Conservation (phyloP, 2,797 vertebrate genomes). For the Lemur catta region DNA sequence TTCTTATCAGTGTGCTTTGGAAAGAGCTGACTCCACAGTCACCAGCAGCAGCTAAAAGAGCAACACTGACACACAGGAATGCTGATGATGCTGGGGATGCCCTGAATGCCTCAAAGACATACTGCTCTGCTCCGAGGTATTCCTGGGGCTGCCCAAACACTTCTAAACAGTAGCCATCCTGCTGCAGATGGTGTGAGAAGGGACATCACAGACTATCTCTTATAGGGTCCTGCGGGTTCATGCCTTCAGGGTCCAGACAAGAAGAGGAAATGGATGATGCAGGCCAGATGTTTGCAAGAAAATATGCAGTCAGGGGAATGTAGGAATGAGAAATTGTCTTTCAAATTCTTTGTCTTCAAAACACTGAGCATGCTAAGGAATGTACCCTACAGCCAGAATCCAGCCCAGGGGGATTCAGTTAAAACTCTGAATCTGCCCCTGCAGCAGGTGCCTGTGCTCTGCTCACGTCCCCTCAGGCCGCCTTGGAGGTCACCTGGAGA, state of each 20-base stretch:
- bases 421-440: neutral
- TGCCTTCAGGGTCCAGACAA: neutral
- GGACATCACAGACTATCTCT: neutral
- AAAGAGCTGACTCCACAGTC: neutral
- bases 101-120: neutral
- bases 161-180: neutral
- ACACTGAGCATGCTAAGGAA: neutral
- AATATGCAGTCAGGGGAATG: neutral
- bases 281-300: neutral
- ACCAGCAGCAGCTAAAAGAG: neutral
- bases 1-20: neutral
- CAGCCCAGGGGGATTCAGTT: neutral
- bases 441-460: neutral
- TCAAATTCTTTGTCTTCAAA: neutral
- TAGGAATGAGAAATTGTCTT: neutral
- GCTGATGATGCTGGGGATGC: fast-evolving
- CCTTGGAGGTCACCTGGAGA: neutral
- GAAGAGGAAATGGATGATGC: neutral
- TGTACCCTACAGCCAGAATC: neutral
- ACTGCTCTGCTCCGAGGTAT: neutral
- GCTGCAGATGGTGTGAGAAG: neutral
- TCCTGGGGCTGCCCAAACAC: neutral
- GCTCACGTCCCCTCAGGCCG: neutral
- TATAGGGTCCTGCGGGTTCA: neutral
- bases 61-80: neutral